These are phyloP conservation scores for Oxystoma pomonae DNA, from an alignment of 2,888 invertebrate genomes.

Conservation along the genomic window DNA sequence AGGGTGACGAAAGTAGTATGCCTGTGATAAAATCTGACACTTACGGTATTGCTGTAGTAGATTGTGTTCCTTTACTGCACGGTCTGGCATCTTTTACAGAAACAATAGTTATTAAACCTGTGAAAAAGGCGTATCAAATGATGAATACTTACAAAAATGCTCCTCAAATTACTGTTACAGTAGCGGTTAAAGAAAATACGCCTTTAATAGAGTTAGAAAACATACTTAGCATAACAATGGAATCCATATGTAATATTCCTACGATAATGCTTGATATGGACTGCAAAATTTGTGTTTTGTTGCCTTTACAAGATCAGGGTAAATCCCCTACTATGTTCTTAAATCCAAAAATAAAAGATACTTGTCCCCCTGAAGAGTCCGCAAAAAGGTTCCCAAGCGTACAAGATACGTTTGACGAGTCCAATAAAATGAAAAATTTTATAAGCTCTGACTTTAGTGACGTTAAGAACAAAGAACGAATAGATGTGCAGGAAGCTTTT, in stretches of 20 bases:
- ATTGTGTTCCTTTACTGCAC: constrained; percentile 32
- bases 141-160: constrained; percentile 35
- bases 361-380: constrained; percentile 21
- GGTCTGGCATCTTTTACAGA: constrained; percentile 29
- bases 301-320: constrained; percentile 31
- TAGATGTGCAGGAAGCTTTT: constrained; percentile 29
- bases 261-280: constrained; percentile 34
- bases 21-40: constrained; percentile 10
- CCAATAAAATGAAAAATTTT: constrained; percentile 34
- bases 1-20: not conserved
- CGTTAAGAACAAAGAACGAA: constrained; percentile 33
- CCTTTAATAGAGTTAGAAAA: constrained; percentile 26
- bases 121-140: constrained; percentile 28
- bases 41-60: constrained; percentile 33
- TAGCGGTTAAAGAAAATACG: constrained; percentile 27
- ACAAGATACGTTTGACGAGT: constrained; percentile 28
- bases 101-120: constrained; percentile 32
- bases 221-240: constrained; percentile 38
- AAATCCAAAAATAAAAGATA: constrained; percentile 30
- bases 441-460: constrained; percentile 23
- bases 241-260: constrained; percentile 43
- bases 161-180: constrained; percentile 35
- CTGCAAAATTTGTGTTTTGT: constrained; percentile 34
- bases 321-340: constrained; percentile 30
- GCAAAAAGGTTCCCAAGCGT: constrained; percentile 37